These are phyloP conservation scores for Drosophila lini DNA, from an alignment of 1,140 invertebrate species.

Conservation along the genomic window DNA sequence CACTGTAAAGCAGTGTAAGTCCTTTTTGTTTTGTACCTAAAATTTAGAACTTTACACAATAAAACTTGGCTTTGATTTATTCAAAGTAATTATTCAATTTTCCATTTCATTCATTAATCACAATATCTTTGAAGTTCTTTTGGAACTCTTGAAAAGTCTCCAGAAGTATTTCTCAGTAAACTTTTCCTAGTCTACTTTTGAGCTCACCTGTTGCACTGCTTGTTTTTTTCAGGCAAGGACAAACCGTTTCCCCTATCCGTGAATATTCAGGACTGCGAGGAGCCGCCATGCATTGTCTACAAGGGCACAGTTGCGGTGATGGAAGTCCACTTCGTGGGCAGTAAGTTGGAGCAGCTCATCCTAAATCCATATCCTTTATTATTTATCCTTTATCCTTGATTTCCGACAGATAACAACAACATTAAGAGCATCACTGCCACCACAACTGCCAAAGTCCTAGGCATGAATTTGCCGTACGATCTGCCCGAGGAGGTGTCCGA, in stretches of 20 bases:
- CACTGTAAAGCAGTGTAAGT: slow-evolving; percentile 63
- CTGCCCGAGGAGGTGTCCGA: slow-evolving; percentile 70
- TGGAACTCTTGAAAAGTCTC: slow-evolving; percentile 8
- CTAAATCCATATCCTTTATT: not conserved
- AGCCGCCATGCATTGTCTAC: slow-evolving; percentile 67
- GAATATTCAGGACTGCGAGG: slow-evolving; percentile 57
- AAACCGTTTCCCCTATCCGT: slow-evolving; percentile 69
- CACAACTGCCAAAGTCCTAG: slow-evolving; percentile 63
- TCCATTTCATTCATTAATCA: not conserved
- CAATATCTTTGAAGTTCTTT: not conserved
- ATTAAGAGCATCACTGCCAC: slow-evolving; percentile 52
- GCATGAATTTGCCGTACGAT: slow-evolving; percentile 64
- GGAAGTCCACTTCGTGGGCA: slow-evolving; percentile 74
- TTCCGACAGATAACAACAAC: slow-evolving; percentile 56
- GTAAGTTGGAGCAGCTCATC: slow-evolving; percentile 38
- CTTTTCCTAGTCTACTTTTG: slow-evolving; percentile 41
- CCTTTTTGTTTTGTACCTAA: not conserved
- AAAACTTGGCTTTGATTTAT: not conserved
- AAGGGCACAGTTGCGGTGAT: slow-evolving; percentile 67
- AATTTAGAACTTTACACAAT: too few relatives aligned
- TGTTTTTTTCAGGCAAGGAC: slow-evolving; percentile 52
- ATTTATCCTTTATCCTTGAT: not conserved
- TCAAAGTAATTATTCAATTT: not conserved
- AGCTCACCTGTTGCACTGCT: slow-evolving; percentile 9
- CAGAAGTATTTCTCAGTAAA: not conserved